A percentile compares a stretch with the other conserved stretches of the same genome.
Evolutionary conservation across 1,140 invertebrate genomes (phyloP).

Genomic region (Tribolium castaneum): DNA sequence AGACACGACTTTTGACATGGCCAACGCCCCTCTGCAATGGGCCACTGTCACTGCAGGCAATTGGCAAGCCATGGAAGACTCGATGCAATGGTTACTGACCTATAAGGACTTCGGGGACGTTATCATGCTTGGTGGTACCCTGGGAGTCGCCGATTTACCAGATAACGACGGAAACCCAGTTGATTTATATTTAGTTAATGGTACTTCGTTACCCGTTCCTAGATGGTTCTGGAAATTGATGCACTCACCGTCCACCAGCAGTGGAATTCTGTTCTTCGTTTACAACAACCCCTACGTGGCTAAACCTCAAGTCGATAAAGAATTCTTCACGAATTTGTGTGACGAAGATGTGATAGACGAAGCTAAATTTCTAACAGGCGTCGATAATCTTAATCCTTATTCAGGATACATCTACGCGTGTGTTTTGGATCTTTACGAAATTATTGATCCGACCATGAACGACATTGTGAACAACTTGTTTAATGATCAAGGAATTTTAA

Average conservation of each 20-base stretch:
- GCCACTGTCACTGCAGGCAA: background rate
- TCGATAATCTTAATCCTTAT: background rate
- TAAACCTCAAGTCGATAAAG: background rate
- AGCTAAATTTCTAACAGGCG: background rate
- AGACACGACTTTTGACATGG: background rate
- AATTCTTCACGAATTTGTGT: background rate
- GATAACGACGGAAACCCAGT: background rate
- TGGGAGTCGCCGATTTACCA: background rate
- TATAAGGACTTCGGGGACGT: background rate
- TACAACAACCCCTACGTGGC: background rate
- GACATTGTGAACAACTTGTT: too few relatives aligned
- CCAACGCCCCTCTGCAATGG: background rate
- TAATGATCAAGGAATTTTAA: too few relatives aligned
- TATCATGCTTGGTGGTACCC: background rate
- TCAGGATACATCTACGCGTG: background rate
- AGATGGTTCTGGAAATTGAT: background rate
- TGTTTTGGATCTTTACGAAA: background rate
- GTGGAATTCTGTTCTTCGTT: background rate
- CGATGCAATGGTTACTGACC: background rate
- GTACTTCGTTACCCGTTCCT: background rate
- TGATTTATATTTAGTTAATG: too few relatives aligned
- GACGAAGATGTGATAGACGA: background rate
- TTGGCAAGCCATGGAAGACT: background rate
- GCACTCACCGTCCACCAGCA: background rate
- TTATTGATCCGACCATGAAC: too few relatives aligned